Base-by-base conservation (phyloP, 2,797 vertebrate genomes). In the Nannoperca obscura region DNA sequence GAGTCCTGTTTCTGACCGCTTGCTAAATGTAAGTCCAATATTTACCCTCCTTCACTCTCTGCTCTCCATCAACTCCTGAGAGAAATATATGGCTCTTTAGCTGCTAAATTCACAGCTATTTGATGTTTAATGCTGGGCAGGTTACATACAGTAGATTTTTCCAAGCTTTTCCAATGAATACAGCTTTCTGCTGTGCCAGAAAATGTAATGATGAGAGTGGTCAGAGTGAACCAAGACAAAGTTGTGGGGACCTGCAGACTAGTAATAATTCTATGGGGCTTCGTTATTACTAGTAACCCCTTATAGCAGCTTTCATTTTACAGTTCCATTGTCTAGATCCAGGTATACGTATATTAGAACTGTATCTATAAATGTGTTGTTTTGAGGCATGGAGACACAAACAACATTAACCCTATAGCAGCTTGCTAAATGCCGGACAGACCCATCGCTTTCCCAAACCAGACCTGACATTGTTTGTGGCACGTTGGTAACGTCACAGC, bases 401-500 rank as follows among this genome's bases (percentile, higher is more conserved):
- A 47, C 30, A 63, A 30, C 70, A 62, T 15, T 13, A 67, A 34
- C 22, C 20, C 44, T 62, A 27, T 30, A 86, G 73, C 87, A 86
- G 81, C 78, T 82, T 86, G 77, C 64, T 80, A 80, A 81, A 85
- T 78, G 78, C 63, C 11, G 53, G 69, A 72, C 67, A 44, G 67
- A n/a, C 62, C 58, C 70, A 47, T 62, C 36, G 0, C 67, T 58
- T 46, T 70, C 73, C 71, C 66, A 81, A 40, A 86, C 47, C 82
- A 71, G 77, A 83, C 65, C 61, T 64, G 83, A 83, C 84, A 44
- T 74, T 20, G 32, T 57, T 80, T 24, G 15, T 44, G 58, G 61
- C 50, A 30, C 54, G 3, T n/a, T 59, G 71, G 15, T 42, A 55
- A 75, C 44, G 8, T 70, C 75, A 59, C 38, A 7, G 61, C 59